phyloP scores from a whole-genome alignment of 2,888 invertebrate genomes.

The Opisthograptis luteolata region DNA sequence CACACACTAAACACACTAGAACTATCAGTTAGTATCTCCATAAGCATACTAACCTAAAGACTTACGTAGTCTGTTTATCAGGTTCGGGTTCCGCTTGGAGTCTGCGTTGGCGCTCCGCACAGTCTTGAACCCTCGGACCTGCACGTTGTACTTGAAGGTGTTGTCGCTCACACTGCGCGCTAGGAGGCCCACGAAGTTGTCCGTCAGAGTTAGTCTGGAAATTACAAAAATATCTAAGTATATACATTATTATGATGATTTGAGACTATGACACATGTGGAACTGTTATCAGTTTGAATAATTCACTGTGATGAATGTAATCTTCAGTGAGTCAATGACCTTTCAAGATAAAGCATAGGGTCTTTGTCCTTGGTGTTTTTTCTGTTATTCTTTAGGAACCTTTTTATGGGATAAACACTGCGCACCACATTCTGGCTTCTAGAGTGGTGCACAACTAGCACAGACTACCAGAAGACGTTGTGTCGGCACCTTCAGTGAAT shows the following conservation, averaged over 20 bases:
- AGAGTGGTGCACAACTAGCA: too few relatives aligned
- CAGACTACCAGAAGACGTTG: too few relatives aligned
- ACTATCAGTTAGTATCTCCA: not conserved
- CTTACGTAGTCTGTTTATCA: constrained; percentile 88
- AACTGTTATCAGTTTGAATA: constrained; percentile 1
- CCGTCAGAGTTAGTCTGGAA: constrained; percentile 56
- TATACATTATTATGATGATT: not conserved
- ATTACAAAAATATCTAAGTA: not conserved
- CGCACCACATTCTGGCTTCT: too few relatives aligned
- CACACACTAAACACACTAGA: too few relatives aligned
- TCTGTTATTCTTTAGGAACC: too few relatives aligned
- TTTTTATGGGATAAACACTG: too few relatives aligned
- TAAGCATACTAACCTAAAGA: constrained; percentile 63
- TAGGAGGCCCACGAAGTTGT: constrained; percentile 63
- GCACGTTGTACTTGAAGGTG: constrained; percentile 69
- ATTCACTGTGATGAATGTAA: not conserved
- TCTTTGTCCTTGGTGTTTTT: not conserved
- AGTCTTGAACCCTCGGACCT: constrained; percentile 91
- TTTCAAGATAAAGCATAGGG: not conserved
- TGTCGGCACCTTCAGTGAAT: too few relatives aligned
- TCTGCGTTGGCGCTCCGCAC: constrained; percentile 89
- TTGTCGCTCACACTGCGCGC: constrained; percentile 45
- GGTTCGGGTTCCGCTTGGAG: constrained; percentile 87
- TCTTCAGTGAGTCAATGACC: constrained; percentile 7
- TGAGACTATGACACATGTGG: not conserved